Conservation (phyloP, 2,797 vertebrate genomes). For the Enteromius argenteus region DNA sequence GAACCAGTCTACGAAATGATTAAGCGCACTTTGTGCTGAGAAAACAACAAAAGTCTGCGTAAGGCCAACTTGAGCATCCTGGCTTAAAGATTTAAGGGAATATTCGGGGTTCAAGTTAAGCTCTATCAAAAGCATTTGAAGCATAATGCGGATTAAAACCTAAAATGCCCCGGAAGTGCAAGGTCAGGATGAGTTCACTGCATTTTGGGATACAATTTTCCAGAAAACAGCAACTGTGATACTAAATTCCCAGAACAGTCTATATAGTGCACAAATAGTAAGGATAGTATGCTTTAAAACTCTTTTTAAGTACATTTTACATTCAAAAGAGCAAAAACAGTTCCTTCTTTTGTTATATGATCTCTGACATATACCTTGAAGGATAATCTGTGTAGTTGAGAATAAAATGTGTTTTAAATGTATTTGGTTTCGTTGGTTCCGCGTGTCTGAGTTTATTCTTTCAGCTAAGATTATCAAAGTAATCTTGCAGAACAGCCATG, state of each 20-base stretch:
- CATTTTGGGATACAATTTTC: not conserved
- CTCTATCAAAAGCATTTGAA: conserved; percentile 2
- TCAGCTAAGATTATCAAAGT: not conserved
- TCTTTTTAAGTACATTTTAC: not conserved
- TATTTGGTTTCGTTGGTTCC: not conserved
- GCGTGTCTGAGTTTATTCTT: not conserved
- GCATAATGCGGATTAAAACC: not conserved
- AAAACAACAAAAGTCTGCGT: not conserved
- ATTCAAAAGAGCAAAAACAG: not conserved
- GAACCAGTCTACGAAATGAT: not conserved
- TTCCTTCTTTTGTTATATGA: not conserved
- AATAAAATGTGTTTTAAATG: not conserved
- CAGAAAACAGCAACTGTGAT: not conserved
- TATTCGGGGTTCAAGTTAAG: not conserved
- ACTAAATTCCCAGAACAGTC: not conserved
- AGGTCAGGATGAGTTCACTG: not conserved
- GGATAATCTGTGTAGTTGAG: not conserved
- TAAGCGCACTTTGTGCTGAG: not conserved
- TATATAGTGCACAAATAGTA: not conserved
- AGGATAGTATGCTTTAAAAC: not conserved
- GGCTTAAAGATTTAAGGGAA: not conserved
- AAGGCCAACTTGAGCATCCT: not conserved
- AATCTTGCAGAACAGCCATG: not conserved
- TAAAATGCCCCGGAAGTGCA: not conserved
- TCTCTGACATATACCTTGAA: not conserved